Conservation (phyloP, 2,888 invertebrate species). For the Lasiommata megera region DNA sequence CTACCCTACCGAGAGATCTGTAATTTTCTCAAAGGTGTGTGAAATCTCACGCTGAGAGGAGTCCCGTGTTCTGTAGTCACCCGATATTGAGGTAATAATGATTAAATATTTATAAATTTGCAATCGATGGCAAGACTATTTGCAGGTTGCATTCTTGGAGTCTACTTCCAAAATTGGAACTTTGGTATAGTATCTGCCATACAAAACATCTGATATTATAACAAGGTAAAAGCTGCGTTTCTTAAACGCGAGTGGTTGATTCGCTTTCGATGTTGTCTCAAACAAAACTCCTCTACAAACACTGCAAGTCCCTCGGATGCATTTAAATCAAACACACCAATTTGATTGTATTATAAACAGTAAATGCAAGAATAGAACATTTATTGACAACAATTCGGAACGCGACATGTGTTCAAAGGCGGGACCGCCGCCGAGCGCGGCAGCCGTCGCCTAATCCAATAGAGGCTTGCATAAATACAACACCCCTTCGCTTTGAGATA, state of each 20-base stretch:
- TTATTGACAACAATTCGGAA: conserved; percentile 17
- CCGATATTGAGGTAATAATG: too few relatives aligned
- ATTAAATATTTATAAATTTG: too few relatives aligned
- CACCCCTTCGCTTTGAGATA: conserved; percentile 46
- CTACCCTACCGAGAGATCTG: too few relatives aligned
- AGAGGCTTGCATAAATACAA: conserved; percentile 55
- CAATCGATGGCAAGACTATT: too few relatives aligned
- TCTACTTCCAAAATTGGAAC: too few relatives aligned
- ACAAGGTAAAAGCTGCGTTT: too few relatives aligned
- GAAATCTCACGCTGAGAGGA: too few relatives aligned
- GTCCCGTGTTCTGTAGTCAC: too few relatives aligned
- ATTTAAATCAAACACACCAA: background rate
- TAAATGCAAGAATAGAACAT: conserved; percentile 17
- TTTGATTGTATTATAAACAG: conserved; percentile 4
- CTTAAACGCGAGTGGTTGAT: too few relatives aligned
- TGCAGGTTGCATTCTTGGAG: too few relatives aligned
- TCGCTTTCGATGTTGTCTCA: background rate
- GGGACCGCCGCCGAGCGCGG: background rate
- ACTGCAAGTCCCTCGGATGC: background rate
- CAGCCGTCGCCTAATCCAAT: conserved; percentile 54
- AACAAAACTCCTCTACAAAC: background rate
- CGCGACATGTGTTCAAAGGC: conserved; percentile 26
- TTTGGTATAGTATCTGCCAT: too few relatives aligned
- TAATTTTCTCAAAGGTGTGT: too few relatives aligned
- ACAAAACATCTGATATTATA: background rate